phyloP scores from a whole-genome alignment of 2,797 vertebrate species.

The Liparis tanakae region DNA sequence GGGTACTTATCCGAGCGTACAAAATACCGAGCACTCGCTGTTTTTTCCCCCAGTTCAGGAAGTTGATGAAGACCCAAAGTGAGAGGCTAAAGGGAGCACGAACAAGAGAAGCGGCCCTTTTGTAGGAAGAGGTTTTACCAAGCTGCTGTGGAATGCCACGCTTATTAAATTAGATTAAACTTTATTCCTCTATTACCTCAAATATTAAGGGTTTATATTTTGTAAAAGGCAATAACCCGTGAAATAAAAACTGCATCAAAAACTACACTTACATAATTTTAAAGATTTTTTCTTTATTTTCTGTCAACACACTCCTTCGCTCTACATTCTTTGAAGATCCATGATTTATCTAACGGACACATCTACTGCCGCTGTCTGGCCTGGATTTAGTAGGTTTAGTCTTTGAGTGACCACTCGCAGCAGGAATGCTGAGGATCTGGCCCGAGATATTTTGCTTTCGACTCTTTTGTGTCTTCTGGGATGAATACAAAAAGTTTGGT shows the following conservation, averaged over 20 bases:
- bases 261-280: neutral
- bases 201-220: neutral
- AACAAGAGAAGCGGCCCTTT: slow-evolving; percentile 24
- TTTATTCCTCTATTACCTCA: neutral
- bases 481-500: slow-evolving; percentile 41
- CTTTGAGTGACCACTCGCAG: slow-evolving; percentile 29
- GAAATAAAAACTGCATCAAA: neutral
- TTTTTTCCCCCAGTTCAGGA: slow-evolving; percentile 8
- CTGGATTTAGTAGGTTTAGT: neutral
- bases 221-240: neutral
- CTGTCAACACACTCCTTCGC: neutral
- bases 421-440: slow-evolving; percentile 66
- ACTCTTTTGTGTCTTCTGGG: slow-evolving; percentile 38
- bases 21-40: neutral
- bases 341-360: neutral
- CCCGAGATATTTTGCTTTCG: slow-evolving; percentile 54
- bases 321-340: neutral
- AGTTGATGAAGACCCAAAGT: slow-evolving; percentile 15
- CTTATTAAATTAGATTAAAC: neutral
- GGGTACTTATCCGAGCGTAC: neutral
- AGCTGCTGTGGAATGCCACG: slow-evolving; percentile 18
- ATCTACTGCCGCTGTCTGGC: neutral
- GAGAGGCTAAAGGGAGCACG: slow-evolving; percentile 19
- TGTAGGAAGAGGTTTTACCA: slow-evolving; percentile 18
- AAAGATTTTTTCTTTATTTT: neutral